Base-by-base conservation (phyloP, 2,888 invertebrate species). In the Chrysolina oricalcia region DNA sequence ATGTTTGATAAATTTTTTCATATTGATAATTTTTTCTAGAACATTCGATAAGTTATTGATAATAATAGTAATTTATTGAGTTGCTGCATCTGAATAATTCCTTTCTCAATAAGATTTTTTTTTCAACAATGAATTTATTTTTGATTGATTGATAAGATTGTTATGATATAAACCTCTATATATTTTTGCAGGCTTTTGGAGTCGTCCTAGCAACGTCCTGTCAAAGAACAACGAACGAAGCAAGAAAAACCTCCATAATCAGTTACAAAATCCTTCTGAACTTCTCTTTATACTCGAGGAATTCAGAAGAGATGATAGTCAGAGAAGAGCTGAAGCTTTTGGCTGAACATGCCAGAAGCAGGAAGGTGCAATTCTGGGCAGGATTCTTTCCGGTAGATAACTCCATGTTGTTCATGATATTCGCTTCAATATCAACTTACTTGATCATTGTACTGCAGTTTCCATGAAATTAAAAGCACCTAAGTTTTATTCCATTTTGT, bases 391-490 rank as follows among this genome's bases (percentile, higher is more conserved):
- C 73, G 2, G 73, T 80, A 11, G 77, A 80, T 70, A 73, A 75
- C 64, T 73, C 72, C 3, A 70, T 78, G 63, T 46, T 80, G 13
- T 76, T 75, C 64, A 69, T 75, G 59, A 73, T 80, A 17, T 73
- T 79, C 13, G 74, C 75, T 5, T 71, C 70, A 15, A 72, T 79
- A 11, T 66, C 73, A n/a, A 74, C 77, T 8, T 74, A 79, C 69
- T 50, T 79, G 15, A 62, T 80, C n/a, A 73, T 79, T 11, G 35
- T 78, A 27, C 68, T 79, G 48, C 79, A 80, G 53, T 79, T 80
- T 59, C 46, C 76, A 65, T 76, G 66, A 75, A 8, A 15, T 15
- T 27, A 10, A 13, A 21, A n/a, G n/a, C n/a, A n/a, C n/a, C n/a
- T n/a, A n/a, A n/a, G n/a, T n/a, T n/a, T n/a, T n/a, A n/a, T n/a